Base-by-base conservation (phyloP, 2,113 vertebrate genomes). In the Nycticorax nycticorax region DNA sequence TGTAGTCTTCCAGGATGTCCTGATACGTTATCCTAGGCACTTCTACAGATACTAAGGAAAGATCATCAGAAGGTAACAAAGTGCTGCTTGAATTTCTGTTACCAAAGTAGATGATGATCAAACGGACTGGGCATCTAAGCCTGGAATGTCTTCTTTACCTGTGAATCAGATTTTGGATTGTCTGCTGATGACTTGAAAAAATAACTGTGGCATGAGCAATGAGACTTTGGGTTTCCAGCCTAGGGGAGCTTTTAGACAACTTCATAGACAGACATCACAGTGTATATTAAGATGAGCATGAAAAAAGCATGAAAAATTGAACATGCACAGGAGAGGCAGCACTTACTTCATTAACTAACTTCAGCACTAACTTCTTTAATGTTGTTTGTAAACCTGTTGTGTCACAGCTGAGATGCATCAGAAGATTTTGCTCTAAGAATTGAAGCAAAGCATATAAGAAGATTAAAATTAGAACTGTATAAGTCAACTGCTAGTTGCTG, bases 401-500 rank as follows among this genome's bases (percentile, higher is more conserved):
- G 39, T 82, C 53, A 85, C 33, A 92, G 64, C 37, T 18, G 18
- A 91, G 72, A 76, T 68, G 68, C 68, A 63, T 63, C 52, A 68
- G 39, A 76, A 85, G 21, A n/a, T 72, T 93, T 93, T 78, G 10
- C 57, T 91, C 20, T 91, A 90, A 77, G 47, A 83, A 77, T 15
- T 68, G 76, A 85, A 93, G 35, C 43, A 72, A 68, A 66, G 28
- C 24, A 24, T 39, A 18, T 81, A 91, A 77, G 27, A 83, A 91
- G 56, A 95, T 66, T 76, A 91, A 96, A 95, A 92, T 52, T 81
- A 87, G 47, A 66, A 68, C 83, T 45, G 27, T 18, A 5, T 72
- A 96, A 93, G 91, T 92, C 88, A 95, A 89, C 33, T 87, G 53
- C 62, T 89, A 91, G 88, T 89, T 93, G 80, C 86, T 92, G 91